Evolutionary conservation across 2,797 vertebrate genomes (phyloP).

Genomic region (Macropodus opercularis): DNA sequence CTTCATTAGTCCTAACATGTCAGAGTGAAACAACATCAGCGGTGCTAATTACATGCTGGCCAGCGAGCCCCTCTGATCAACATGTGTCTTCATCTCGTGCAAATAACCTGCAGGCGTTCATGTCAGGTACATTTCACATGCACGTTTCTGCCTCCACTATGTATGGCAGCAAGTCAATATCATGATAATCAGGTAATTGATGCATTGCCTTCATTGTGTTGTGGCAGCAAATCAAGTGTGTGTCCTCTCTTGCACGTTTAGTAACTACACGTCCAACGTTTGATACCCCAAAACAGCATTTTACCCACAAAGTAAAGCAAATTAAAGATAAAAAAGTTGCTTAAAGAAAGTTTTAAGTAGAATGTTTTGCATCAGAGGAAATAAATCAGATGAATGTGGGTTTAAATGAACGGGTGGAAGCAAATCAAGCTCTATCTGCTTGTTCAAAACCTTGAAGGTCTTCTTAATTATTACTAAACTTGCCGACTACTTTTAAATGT

Average conservation of each 20-base stretch:
- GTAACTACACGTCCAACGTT: not conserved
- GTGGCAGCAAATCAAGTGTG: not conserved
- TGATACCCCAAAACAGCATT: not conserved
- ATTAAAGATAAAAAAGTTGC: not conserved
- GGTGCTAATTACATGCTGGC: slow-evolving; percentile 17
- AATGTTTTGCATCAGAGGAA: slow-evolving; percentile 19
- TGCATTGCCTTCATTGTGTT: not conserved
- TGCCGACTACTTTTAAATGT: slow-evolving; percentile 24
- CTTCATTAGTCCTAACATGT: slow-evolving; percentile 36
- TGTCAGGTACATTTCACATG: slow-evolving; percentile 27
- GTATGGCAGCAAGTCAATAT: slow-evolving; percentile 6
- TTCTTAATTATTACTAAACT: slow-evolving; percentile 42
- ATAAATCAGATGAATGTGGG: not conserved
- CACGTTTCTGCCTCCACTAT: slow-evolving; percentile 15
- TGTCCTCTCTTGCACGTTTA: not conserved
- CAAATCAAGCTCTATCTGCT: slow-evolving; percentile 25
- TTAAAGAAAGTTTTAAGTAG: not conserved
- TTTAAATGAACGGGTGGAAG: slow-evolving; percentile 5
- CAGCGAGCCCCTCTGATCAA: slow-evolving; percentile 21
- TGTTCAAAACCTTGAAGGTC: slow-evolving; percentile 14
- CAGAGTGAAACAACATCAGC: slow-evolving; percentile 9
- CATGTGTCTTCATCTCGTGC: slow-evolving; percentile 41
- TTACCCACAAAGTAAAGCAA: slow-evolving; percentile 7
- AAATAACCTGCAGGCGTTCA: slow-evolving; percentile 30
- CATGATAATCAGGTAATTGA: slow-evolving; percentile 2